Evolutionary conservation across 2,113 vertebrate species (phyloP).

Genomic region (Steatornis caripensis): DNA sequence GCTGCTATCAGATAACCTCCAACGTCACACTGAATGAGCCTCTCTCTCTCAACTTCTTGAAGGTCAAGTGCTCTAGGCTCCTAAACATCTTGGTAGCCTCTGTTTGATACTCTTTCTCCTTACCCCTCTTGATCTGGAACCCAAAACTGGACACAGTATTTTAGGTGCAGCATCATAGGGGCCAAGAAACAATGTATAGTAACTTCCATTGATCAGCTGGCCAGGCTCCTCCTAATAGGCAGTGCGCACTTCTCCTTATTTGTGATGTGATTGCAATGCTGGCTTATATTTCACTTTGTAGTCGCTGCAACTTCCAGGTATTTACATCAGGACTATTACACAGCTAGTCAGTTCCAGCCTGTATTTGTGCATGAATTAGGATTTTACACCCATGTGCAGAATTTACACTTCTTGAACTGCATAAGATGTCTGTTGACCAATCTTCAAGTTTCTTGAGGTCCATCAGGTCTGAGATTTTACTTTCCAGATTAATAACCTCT

Average conservation of each 20-base stretch:
- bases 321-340: not conserved
- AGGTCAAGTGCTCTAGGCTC: not conserved
- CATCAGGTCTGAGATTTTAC: not conserved
- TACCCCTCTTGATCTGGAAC: accelerated
- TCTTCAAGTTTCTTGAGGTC: not conserved
- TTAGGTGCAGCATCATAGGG: not conserved
- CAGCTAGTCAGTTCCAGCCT: not conserved
- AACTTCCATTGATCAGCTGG: not conserved
- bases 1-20: not conserved
- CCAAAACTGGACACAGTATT: not conserved
- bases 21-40: accelerated
- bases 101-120: not conserved
- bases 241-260: not conserved
- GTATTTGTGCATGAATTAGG: not conserved
- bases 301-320: not conserved
- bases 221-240: not conserved
- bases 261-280: not conserved
- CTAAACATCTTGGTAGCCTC: not conserved
- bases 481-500: not conserved
- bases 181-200: accelerated
- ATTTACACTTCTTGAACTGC: not conserved
- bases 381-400: not conserved
- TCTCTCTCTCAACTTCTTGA: not conserved
- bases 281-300: not conserved
- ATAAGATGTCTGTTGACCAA: not conserved